Conservation (phyloP, 2,888 invertebrate species). For the Acanthosepion esculentum region DNA sequence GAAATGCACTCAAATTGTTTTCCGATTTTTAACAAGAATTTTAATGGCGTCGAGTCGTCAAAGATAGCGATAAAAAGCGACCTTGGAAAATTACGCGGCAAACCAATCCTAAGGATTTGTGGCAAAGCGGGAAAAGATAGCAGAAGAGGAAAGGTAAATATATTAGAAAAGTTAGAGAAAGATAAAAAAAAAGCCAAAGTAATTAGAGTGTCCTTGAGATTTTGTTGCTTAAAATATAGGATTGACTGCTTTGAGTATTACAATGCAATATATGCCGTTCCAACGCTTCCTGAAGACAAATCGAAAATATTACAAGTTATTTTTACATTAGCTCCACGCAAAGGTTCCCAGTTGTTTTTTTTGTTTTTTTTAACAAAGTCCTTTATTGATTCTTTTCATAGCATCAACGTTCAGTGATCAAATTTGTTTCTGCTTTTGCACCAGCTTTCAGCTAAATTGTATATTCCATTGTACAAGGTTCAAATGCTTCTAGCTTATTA, state of each 20-base stretch:
- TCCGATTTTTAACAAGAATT: not conserved
- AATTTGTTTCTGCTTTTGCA: no score
- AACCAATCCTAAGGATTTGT: slow-evolving; percentile 8
- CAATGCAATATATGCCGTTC: not conserved
- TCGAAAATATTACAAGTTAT: not conserved
- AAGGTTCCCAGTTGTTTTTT: no score
- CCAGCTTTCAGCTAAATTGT: no score
- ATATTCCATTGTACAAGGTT: no score
- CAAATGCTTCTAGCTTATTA: no score
- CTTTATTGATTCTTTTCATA: no score
- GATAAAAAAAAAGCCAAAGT: not conserved
- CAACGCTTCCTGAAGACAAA: not conserved
- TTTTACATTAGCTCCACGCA: not conserved
- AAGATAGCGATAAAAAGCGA: not conserved
- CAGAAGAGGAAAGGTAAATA: not conserved
- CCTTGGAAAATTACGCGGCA: not conserved
- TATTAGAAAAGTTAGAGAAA: not conserved
- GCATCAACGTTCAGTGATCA: no score
- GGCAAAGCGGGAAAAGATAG: not conserved
- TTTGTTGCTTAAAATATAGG: not conserved
- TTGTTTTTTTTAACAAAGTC: no score
- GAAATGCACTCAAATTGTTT: not conserved
- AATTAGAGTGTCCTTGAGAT: not conserved
- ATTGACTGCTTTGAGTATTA: not conserved
- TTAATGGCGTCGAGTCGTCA: not conserved